These are phyloP conservation scores for Polyploca ridens DNA, from an alignment of 2,888 invertebrate species.

Conservation along the genomic window DNA sequence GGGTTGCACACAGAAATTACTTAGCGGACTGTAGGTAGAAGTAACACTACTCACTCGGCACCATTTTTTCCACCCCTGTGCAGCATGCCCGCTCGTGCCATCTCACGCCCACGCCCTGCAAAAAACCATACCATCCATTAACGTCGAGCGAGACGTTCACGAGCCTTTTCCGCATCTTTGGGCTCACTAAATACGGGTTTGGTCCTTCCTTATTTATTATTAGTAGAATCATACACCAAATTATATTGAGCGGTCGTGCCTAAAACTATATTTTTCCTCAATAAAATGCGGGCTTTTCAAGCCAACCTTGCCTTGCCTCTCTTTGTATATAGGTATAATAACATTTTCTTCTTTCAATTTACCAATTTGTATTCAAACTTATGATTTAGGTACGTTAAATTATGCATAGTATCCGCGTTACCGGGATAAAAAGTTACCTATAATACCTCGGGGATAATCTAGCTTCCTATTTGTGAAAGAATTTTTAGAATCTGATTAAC, in stretches of 20 bases:
- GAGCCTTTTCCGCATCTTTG: slow-evolving; percentile 68
- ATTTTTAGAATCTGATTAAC: no score
- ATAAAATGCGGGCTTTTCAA: not conserved
- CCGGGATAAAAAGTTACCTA: no score
- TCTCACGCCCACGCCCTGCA: slow-evolving; percentile 86
- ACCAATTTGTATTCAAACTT: no score
- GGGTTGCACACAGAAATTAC: no score
- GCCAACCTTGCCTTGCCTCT: not conserved
- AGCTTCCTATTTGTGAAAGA: no score
- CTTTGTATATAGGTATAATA: no score
- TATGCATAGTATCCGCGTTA: no score
- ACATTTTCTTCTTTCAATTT: no score
- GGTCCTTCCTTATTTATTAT: slow-evolving; percentile 58
- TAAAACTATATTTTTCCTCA: slow-evolving; percentile 12
- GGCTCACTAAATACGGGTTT: slow-evolving; percentile 65
- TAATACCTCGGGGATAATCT: no score
- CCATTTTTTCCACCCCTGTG: slow-evolving; percentile 90
- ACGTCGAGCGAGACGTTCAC: slow-evolving; percentile 59
- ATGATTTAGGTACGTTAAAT: no score
- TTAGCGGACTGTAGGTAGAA: no score
- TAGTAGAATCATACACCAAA: slow-evolving; percentile 55
- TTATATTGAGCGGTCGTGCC: slow-evolving; percentile 37
- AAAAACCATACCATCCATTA: slow-evolving; percentile 73
- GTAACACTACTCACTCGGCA: slow-evolving; percentile 86
- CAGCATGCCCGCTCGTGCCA: slow-evolving; percentile 91